A percentile compares a stretch with the other conserved stretches of the same genome.
These are phyloP conservation scores for Corythucha ciliata DNA, from an alignment of 2,888 invertebrate genomes.

Conservation along the genomic window DNA sequence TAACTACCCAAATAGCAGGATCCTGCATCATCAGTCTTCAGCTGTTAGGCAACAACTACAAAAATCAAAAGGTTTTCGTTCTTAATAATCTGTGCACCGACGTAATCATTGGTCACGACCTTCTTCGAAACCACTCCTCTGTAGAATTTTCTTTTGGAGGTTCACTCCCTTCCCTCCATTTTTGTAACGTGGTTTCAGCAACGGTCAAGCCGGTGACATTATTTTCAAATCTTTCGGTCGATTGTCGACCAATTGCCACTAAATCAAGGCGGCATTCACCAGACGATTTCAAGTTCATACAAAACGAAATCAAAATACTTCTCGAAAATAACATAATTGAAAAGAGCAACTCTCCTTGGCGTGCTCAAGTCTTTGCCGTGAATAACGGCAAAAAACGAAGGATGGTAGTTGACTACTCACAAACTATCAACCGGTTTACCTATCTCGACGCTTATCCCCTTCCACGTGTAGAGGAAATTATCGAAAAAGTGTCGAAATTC, in stretches of 20 bases:
- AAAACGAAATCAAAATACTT: conserved; percentile 11
- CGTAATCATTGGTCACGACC: background rate
- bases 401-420: conserved; percentile 17
- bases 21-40: background rate
- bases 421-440: conserved; percentile 11
- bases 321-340: conserved; percentile 10
- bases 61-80: conserved; percentile 1
- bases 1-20: background rate
- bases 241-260: conserved; percentile 11
- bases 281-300: conserved; percentile 15
- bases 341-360: conserved; percentile 17
- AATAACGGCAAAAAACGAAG: conserved; percentile 2
- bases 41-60: background rate
- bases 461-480: conserved; percentile 8
- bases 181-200: too few relatives aligned
- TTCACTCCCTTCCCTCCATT: background rate
- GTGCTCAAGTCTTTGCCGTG: conserved; percentile 13
- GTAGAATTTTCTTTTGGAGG: background rate
- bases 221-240: conserved; percentile 6
- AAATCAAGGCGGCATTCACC: conserved; percentile 5
- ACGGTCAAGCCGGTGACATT: too few relatives aligned
- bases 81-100: background rate
- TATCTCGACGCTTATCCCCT: conserved; percentile 13
- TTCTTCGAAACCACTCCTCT: background rate
- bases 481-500: conserved; percentile 3